phyloP scores from a whole-genome alignment of 30 jellyfish, hydroid and myxozoan genomes.

The Turritopsis dohrnii region DNA sequence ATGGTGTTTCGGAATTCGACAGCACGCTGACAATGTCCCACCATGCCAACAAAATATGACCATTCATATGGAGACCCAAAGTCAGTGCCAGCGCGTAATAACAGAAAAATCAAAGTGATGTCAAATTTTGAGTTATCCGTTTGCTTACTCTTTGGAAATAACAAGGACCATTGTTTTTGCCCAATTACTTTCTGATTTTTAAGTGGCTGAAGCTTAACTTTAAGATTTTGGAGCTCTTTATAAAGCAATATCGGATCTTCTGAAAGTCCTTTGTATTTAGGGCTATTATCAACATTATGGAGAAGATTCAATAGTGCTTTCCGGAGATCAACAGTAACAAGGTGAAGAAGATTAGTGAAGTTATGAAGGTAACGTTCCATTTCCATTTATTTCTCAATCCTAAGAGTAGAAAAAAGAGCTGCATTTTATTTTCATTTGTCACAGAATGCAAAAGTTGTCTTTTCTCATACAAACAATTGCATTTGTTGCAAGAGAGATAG shows the following conservation, averaged over 20 bases:
- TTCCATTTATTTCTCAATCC: background rate
- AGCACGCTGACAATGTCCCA: background rate
- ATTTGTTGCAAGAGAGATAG: too few relatives aligned
- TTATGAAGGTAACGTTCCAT: background rate
- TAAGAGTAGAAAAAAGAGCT: background rate
- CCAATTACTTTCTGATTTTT: too few relatives aligned
- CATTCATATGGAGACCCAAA: too few relatives aligned
- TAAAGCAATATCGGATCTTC: background rate
- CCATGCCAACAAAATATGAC: too few relatives aligned
- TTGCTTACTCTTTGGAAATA: background rate
- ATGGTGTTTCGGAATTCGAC: background rate
- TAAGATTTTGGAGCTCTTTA: background rate
- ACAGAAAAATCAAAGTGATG: background rate
- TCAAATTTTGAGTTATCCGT: background rate
- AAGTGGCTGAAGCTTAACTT: background rate
- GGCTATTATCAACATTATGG: background rate
- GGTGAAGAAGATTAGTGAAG: background rate
- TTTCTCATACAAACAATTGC: too few relatives aligned
- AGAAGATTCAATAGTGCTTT: background rate
- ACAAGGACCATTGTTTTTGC: background rate
- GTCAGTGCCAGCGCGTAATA: too few relatives aligned
- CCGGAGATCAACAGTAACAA: background rate
- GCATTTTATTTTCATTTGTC: background rate
- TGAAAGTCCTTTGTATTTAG: background rate
- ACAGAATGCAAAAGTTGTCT: too few relatives aligned